Base-by-base conservation (phyloP, 2,113 vertebrate genomes). In the Cryptotis parvus region DNA sequence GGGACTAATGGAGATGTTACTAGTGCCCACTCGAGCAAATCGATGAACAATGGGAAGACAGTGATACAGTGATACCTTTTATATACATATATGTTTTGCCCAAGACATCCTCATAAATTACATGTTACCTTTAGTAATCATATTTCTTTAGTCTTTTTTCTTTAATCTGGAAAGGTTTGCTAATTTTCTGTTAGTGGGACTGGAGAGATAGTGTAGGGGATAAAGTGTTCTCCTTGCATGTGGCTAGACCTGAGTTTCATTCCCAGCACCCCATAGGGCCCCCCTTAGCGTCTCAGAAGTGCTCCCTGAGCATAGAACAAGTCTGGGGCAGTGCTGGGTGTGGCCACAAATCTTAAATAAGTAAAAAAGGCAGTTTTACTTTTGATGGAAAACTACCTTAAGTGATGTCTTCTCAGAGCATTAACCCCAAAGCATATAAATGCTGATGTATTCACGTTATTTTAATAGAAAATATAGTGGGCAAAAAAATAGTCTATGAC, bases 311-410 rank as follows among this genome's bases (percentile, higher is more conserved):
- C 22, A 6, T 58, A 58, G 55, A 58, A 20, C 45, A 58, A 58
- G 20, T 20, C 6, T 58, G 55, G 16, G 8, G 49, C 49, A 52
- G 55, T 58, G 55, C 55, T 58, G 55, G 15, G 4, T 58, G 22
- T 58, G 55, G 22, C 20, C 55, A 3, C 18, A 58, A 58, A 58
- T 58, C 55, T 6, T 58, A 24, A 58, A 58, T 6, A 22, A 58
- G 18, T 58, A 10, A 49, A 49, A 49, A 49, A n/a, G n/a, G 31
- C 16, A 49, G 58, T 49, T 69, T 85, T 35, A n/a, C n/a, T 93
- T 87, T 55, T 72, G 68, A 26, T 14, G 63, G 22, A 86, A 89
- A 88, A 63, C 9, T 41, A n/a, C 69, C 27, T 9, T 77, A 94
- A 80, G 65, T 33, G 41, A 58, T 66, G 16, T 72, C 33, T 65